Percentiles rank a stretch among this genome's conserved stretches.
phyloP scores from a whole-genome alignment of 2,113 vertebrate species.

The Grammomys dolichurus region DNA sequence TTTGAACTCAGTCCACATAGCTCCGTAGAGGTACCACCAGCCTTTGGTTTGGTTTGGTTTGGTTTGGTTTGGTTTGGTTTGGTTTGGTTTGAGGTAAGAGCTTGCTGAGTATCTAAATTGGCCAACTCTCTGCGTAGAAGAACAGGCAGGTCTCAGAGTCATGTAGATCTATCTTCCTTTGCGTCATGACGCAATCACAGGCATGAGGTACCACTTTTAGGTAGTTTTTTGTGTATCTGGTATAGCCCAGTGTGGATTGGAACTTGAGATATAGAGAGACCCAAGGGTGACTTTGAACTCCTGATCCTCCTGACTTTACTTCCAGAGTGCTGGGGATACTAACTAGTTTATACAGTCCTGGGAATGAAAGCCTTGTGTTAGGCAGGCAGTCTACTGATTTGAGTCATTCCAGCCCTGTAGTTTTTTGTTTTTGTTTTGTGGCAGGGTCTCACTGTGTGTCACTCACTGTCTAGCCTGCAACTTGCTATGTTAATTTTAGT shows the following conservation, averaged over 20 bases:
- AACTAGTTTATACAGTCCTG: not conserved
- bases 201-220: not conserved
- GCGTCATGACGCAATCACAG: not conserved
- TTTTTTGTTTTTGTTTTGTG: not conserved
- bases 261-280: not conserved
- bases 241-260: not conserved
- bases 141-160: not conserved
- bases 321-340: not conserved
- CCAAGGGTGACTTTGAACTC: not conserved
- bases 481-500: not conserved
- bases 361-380: not conserved
- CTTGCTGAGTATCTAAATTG: not conserved
- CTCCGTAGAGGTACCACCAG: not conserved
- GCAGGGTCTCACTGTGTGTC: not conserved
- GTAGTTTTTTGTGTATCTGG: not conserved
- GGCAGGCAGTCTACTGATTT: not conserved
- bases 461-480: not conserved
- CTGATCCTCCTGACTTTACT: not conserved
- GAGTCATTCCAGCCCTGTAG: not conserved
- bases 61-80: not conserved
- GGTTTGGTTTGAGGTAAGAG: not conserved
- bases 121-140: not conserved
- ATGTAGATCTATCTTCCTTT: not conserved
- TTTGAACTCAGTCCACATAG: slow-evolving; percentile 18
- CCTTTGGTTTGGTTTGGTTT: not conserved